phyloP scores from a whole-genome alignment of 2,797 vertebrate genomes.

The Anguilla megastoma region DNA sequence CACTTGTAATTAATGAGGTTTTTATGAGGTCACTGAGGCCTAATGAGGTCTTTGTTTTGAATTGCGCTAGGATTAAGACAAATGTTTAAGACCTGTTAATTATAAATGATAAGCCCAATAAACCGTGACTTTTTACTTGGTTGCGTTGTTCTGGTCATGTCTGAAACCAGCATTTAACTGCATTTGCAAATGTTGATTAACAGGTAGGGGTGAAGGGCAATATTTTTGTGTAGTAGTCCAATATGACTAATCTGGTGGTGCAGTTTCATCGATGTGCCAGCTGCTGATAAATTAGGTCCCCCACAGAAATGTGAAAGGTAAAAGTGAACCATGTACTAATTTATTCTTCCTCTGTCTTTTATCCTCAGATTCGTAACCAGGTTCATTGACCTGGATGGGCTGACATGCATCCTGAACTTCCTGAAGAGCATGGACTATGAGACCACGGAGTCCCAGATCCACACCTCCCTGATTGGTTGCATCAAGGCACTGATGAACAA shows the following conservation, averaged over 20 bases:
- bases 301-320: neutral
- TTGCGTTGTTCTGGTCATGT: neutral
- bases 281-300: neutral
- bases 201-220: neutral
- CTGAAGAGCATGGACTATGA: constrained; percentile 99
- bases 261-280: neutral
- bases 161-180: neutral
- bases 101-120: neutral
- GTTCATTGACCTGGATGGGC: constrained; percentile 95
- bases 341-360: neutral
- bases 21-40: neutral
- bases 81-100: neutral
- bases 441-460: constrained; percentile 96
- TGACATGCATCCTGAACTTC: constrained; percentile 96
- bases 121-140: neutral
- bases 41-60: neutral
- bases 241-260: neutral
- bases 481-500: constrained; percentile 99
- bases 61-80: neutral
- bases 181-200: neutral
- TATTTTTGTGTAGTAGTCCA: neutral
- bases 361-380: constrained; percentile 90
- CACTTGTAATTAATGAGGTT: neutral
- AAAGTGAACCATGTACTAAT: neutral
- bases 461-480: constrained; percentile 98